These are phyloP conservation scores for Hypanus sabinus DNA, from an alignment of 2,113 vertebrate species.

Conservation along the genomic window DNA sequence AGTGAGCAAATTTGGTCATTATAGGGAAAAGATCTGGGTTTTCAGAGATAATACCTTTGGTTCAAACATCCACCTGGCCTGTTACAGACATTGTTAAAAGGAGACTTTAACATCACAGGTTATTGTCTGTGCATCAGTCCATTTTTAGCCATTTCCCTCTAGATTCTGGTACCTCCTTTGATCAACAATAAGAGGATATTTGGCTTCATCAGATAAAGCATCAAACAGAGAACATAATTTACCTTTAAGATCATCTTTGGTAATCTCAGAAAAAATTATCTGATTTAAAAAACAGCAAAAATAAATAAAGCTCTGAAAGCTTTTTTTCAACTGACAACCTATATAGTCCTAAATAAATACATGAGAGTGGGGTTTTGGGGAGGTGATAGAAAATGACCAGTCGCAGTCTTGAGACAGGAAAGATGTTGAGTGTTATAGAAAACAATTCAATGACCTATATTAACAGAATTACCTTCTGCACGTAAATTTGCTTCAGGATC, in stretches of 20 bases:
- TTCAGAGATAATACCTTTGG: constrained; percentile 73
- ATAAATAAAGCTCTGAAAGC: constrained; percentile 70
- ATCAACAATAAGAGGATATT: constrained; percentile 88
- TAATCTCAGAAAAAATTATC: constrained; percentile 70
- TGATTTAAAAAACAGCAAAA: constrained; percentile 54
- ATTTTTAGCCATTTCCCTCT: constrained; percentile 42
- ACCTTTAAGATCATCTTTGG: constrained; percentile 94
- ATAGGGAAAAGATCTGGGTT: constrained; percentile 59
- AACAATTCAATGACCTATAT: constrained; percentile 49
- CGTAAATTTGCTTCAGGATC: constrained; percentile 46
- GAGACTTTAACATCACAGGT: constrained; percentile 40
- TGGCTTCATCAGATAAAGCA: constrained; percentile 95
- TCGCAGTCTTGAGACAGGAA: constrained; percentile 49
- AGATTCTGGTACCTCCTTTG: constrained; percentile 64
- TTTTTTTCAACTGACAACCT: constrained; percentile 63
- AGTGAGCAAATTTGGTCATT: constrained; percentile 70
- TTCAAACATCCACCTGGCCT: constrained; percentile 63
- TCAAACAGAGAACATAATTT: constrained; percentile 87
- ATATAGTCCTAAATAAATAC: constrained; percentile 73
- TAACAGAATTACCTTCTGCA: constrained; percentile 40
- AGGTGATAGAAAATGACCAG: constrained; percentile 62
- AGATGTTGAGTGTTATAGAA: constrained; percentile 49
- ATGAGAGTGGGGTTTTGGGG: constrained; percentile 41
- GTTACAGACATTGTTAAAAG: constrained; percentile 57
- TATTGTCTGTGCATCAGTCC: constrained; percentile 32